phyloP scores from a whole-genome alignment of 1,140 invertebrate species.

The Octopus bimaculoides region DNA sequence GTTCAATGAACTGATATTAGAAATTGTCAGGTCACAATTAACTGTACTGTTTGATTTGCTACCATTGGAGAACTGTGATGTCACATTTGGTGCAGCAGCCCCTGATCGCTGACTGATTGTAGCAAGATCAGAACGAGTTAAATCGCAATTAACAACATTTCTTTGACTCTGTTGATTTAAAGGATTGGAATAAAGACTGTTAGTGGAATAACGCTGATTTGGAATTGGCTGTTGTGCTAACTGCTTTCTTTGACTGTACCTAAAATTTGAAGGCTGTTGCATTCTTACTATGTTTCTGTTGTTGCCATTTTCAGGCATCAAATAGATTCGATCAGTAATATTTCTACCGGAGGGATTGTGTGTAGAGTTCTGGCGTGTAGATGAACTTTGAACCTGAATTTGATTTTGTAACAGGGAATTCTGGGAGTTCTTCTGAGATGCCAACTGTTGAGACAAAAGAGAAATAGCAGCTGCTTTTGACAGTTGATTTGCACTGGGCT shows the following conservation, averaged over 20 bases:
- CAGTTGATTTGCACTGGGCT: background rate
- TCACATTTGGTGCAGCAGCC: background rate
- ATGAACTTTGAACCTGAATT: background rate
- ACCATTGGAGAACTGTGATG: background rate
- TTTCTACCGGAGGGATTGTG: background rate
- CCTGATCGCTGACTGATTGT: background rate
- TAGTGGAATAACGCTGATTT: background rate
- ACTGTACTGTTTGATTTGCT: background rate
- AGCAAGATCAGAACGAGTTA: background rate
- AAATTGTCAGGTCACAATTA: background rate
- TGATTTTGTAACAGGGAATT: background rate
- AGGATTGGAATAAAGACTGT: conserved; percentile 1
- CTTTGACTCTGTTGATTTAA: background rate
- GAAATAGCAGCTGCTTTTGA: too few species aligned
- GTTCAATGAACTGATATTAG: background rate
- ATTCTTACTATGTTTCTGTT: background rate
- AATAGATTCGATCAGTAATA: background rate
- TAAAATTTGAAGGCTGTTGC: background rate
- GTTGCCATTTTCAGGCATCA: background rate
- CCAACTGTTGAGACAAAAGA: too few species aligned
- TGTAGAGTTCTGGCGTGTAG: background rate
- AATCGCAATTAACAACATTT: background rate
- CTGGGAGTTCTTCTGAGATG: background rate
- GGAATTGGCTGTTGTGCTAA: background rate
- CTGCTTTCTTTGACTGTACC: background rate